Evolutionary conservation across 1,140 invertebrate genomes (phyloP).

Genomic region (Dolichoris vasculosae): DNA sequence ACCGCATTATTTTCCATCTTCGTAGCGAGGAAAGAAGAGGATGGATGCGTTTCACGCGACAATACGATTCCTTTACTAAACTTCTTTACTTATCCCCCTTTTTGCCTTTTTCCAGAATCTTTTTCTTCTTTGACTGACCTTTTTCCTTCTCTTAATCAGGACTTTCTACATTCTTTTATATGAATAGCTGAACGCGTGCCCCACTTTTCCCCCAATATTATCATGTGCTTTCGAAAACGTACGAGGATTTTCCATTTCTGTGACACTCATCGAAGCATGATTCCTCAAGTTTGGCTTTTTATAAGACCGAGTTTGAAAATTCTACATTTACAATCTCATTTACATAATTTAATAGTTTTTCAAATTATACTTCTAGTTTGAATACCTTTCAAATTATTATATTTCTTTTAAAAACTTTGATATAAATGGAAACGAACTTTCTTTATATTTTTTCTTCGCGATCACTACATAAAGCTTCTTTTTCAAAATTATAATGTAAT

Average conservation of each 20-base stretch:
- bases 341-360: no score
- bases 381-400: no score
- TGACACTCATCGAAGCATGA: no score
- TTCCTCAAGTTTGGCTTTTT: no score
- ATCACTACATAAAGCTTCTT: no score
- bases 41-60: constrained; percentile 36
- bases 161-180: constrained; percentile 25
- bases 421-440: no score
- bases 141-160: constrained; percentile 39
- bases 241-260: neutral
- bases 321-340: no score
- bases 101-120: constrained; percentile 3
- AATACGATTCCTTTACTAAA: constrained; percentile 20
- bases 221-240: neutral
- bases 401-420: no score
- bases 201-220: neutral
- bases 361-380: no score
- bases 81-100: neutral
- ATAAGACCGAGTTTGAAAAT: no score
- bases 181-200: neutral
- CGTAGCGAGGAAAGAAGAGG: constrained; percentile 46
- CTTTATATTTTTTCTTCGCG: no score
- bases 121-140: constrained; percentile 47
- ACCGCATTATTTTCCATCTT: constrained; percentile 61
- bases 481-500: no score